A percentile compares a stretch with the other conserved stretches of the same genome.
Conservation (phyloP, 2,113 vertebrate species). For the Cettia cetti region DNA sequence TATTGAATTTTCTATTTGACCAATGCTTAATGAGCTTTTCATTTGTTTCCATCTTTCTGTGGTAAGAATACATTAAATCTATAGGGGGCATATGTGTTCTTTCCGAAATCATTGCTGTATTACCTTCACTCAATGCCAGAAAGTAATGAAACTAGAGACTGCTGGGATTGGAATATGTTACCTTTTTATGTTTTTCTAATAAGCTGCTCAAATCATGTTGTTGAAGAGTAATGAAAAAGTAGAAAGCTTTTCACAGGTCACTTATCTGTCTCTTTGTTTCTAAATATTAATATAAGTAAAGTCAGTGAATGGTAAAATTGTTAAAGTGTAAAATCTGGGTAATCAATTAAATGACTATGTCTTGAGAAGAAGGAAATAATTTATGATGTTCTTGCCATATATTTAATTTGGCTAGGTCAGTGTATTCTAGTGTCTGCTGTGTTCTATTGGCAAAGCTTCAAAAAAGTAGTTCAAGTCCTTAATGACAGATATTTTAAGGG, state of each 20-base stretch:
- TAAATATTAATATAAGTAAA: slow-evolving; percentile 15
- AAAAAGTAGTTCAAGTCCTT: not conserved
- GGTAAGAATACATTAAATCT: not conserved
- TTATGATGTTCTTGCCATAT: slow-evolving; percentile 44
- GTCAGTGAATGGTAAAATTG: slow-evolving; percentile 53
- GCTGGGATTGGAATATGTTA: slow-evolving; percentile 16
- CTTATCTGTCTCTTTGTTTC: slow-evolving; percentile 56
- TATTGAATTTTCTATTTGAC: not conserved
- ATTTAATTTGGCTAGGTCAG: slow-evolving; percentile 42
- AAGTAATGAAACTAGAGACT: slow-evolving; percentile 46
- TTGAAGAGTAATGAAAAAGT: slow-evolving; percentile 49
- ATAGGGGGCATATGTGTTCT: slow-evolving; percentile 18
- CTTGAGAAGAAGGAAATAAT: not conserved
- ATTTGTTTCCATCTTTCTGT: not conserved
- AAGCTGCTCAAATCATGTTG: slow-evolving; percentile 18
- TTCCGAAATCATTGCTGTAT: not conserved
- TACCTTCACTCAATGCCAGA: slow-evolving; percentile 4
- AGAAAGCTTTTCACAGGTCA: slow-evolving; percentile 55
- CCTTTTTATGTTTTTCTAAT: slow-evolving; percentile 65
- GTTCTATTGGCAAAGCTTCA: slow-evolving; percentile 4
- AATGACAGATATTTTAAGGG: not conserved
- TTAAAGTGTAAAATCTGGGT: slow-evolving; percentile 54
- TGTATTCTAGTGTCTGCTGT: not conserved
- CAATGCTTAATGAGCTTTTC: not conserved
- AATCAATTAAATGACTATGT: slow-evolving; percentile 20